Percentiles rank a stretch among this genome's conserved stretches.
phyloP scores from a whole-genome alignment of 2,888 invertebrate species.

The Elysia crispata region DNA sequence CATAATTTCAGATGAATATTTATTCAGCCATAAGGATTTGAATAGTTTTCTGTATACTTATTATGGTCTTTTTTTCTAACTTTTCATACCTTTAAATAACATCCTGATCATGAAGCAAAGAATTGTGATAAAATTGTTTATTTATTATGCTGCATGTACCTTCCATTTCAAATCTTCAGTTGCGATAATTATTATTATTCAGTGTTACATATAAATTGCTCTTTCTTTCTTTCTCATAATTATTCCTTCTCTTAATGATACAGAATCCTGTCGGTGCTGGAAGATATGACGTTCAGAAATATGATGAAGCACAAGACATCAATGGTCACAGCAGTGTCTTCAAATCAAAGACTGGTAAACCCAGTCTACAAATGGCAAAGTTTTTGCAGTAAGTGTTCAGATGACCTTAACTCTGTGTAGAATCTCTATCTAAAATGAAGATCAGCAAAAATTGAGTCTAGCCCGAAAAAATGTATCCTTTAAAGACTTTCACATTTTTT shows the following conservation, averaged over 20 bases:
- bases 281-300: slow-evolving; percentile 75
- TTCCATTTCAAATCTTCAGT: too few species aligned
- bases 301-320: slow-evolving; percentile 71
- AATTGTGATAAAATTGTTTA: too few species aligned
- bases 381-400: slow-evolving; percentile 67
- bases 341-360: slow-evolving; percentile 71
- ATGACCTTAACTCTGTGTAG: not conserved
- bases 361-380: slow-evolving; percentile 65
- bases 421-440: not conserved
- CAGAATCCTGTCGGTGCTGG: slow-evolving; percentile 77
- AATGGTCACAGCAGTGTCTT: slow-evolving; percentile 75
- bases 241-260: slow-evolving; percentile 16
- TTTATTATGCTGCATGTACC: too few species aligned
- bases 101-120: too few species aligned
- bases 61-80: not conserved
- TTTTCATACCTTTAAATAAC: not conserved
- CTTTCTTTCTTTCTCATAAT: not conserved
- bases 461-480: too few species aligned
- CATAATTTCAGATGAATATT: too few species aligned
- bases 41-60: too few species aligned
- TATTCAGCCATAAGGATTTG: too few species aligned
- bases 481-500: too few species aligned
- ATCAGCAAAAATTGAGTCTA: too few species aligned
- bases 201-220: not conserved
- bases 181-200: not conserved